Conservation (phyloP, 2,888 invertebrate species). For the Desoria tigrina region DNA sequence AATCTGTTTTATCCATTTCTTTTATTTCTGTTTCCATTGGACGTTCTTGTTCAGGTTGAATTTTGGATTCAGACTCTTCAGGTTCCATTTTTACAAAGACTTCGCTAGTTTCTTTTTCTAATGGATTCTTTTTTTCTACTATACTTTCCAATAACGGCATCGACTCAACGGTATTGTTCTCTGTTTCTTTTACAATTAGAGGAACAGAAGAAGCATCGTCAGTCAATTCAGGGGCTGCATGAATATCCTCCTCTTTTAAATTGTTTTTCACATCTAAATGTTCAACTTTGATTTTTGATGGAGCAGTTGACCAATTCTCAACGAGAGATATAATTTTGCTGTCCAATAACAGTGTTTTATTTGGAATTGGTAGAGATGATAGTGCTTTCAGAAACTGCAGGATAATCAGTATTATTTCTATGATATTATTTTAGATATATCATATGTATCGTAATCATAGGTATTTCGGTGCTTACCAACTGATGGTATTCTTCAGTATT, state of each 20-base stretch:
- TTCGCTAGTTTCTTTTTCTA: conserved; percentile 27
- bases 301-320: conserved; percentile 69
- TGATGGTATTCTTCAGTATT: conserved; percentile 41
- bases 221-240: conserved; percentile 36
- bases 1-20: conserved; percentile 22
- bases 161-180: no score
- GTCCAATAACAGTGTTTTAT: conserved; percentile 89
- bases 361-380: conserved; percentile 83
- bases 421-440: background rate
- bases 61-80: conserved; percentile 15
- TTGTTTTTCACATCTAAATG: background rate
- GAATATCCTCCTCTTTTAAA: background rate
- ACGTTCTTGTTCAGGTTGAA: no score
- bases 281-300: conserved; percentile 27
- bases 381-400: conserved; percentile 75
- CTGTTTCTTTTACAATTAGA: no score
- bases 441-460: background rate
- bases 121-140: conserved; percentile 54
- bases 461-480: conserved; percentile 27
- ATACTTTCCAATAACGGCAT: conserved; percentile 34
- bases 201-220: conserved; percentile 44
- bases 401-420: conserved; percentile 1
- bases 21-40: background rate
- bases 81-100: conserved; percentile 7
- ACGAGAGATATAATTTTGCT: conserved; percentile 84